Conservation (phyloP, 2,888 invertebrate species). For the Leptothorax acervorum region DNA sequence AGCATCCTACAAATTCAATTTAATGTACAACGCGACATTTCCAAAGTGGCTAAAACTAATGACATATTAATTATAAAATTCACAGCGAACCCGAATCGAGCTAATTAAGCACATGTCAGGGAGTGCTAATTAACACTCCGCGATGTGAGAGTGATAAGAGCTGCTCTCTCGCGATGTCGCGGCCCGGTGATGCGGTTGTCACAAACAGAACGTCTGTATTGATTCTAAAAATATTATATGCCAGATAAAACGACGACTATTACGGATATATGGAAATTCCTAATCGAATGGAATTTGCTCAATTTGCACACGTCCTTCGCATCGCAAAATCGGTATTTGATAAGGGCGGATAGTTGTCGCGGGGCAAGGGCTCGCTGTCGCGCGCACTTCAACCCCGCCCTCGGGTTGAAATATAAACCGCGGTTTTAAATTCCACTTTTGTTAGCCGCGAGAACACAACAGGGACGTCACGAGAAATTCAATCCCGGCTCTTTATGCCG, state of each 20-base stretch:
- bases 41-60: slow-evolving; percentile 3
- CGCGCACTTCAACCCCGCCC: not conserved
- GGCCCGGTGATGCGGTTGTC: slow-evolving; percentile 9
- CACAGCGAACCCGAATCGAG: not conserved
- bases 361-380: not conserved
- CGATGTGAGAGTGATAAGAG: slow-evolving; percentile 23
- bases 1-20: slow-evolving; percentile 8
- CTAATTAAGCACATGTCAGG: slow-evolving; percentile 30
- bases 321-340: not conserved
- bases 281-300: slow-evolving; percentile 27
- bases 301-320: not conserved
- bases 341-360: not conserved
- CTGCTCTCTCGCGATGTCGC: not conserved
- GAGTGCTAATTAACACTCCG: slow-evolving; percentile 29
- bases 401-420: slow-evolving; percentile 46
- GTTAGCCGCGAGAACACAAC: slow-evolving; percentile 53
- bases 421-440: slow-evolving; percentile 70
- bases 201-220: slow-evolving; percentile 1
- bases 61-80: slow-evolving; percentile 43
- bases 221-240: slow-evolving; percentile 8
- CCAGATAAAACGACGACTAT: not conserved
- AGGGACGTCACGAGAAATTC: slow-evolving; percentile 69
- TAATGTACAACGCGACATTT: slow-evolving; percentile 34
- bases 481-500: slow-evolving; percentile 67
- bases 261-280: not conserved